A percentile compares a stretch with the other conserved stretches of the same genome.
Evolutionary conservation across 2,113 vertebrate genomes (phyloP).

Genomic region (Spea multiplicata): DNA sequence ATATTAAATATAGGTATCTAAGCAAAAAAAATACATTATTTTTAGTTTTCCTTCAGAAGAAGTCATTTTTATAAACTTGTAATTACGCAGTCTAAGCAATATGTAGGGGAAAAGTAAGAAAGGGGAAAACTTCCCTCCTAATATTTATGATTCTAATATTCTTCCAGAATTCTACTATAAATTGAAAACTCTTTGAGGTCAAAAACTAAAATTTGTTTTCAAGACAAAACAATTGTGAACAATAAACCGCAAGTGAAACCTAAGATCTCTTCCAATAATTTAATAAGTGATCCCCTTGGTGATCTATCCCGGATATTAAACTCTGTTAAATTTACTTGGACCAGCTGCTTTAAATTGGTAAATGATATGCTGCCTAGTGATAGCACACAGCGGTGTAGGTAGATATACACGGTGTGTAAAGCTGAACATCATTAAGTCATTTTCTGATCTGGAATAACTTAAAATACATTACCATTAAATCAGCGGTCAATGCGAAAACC

Average conservation of each 20-base stretch:
- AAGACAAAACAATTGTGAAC: constrained; percentile 63
- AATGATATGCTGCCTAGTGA: constrained; percentile 55
- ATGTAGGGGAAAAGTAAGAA: not conserved
- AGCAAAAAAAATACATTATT: not conserved
- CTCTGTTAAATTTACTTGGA: constrained; percentile 57
- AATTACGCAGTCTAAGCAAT: constrained; percentile 10
- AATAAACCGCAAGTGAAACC: constrained; percentile 62
- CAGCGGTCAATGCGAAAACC: not conserved
- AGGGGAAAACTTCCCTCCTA: constrained; percentile 52
- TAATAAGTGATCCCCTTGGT: constrained; percentile 64
- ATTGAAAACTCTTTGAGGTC: constrained; percentile 60
- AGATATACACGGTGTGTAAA: constrained; percentile 14
- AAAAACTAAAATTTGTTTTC: constrained; percentile 62
- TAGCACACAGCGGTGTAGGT: constrained; percentile 53
- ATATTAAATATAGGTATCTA: too few relatives aligned
- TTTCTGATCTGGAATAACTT: constrained; percentile 7
- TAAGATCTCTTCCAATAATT: constrained; percentile 64
- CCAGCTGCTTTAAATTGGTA: constrained; percentile 66
- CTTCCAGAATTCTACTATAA: constrained; percentile 60
- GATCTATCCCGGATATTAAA: constrained; percentile 67
- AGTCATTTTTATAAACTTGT: constrained; percentile 7
- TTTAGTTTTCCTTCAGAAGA: constrained; percentile 8
- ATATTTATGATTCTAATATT: constrained; percentile 69
- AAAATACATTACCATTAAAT: constrained; percentile 3
- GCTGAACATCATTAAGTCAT: constrained; percentile 19